Evolutionary conservation across 2,113 vertebrate species (phyloP).

Genomic region (Indicator maculatus): DNA sequence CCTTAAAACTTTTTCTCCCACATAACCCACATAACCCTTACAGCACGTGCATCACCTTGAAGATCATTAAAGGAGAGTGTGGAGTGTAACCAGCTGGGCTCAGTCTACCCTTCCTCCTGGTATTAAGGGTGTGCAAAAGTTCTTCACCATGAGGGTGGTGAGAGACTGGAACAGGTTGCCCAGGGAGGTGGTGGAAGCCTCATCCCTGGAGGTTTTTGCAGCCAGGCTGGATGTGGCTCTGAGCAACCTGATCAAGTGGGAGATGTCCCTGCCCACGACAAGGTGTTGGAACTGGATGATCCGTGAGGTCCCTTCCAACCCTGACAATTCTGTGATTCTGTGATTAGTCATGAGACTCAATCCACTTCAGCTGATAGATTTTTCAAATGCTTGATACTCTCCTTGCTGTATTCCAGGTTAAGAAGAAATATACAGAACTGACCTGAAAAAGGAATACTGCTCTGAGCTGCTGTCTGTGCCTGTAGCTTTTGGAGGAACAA

Average conservation of each 20-base stretch:
- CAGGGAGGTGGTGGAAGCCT: too few species aligned
- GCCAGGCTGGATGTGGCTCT: too few species aligned
- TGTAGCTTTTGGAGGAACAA: background rate
- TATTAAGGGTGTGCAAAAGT: too few species aligned
- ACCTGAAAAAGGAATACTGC: background rate
- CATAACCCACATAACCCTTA: background rate
- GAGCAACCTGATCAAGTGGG: too few species aligned
- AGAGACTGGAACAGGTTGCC: too few species aligned
- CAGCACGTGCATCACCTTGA: background rate
- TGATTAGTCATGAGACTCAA: background rate
- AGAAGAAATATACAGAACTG: background rate
- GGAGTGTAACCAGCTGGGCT: background rate
- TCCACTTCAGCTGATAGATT: background rate
- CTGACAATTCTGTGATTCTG: too few species aligned
- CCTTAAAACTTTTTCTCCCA: background rate
- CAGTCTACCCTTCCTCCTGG: background rate
- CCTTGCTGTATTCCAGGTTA: background rate
- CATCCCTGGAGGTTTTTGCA: too few species aligned
- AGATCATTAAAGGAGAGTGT: accelerated
- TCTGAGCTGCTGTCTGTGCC: background rate
- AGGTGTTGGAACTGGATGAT: too few species aligned
- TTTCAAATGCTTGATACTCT: background rate
- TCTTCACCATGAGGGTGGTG: too few species aligned
- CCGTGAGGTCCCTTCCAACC: too few species aligned
- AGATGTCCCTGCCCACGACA: too few species aligned